Conservation (phyloP, 2,113 vertebrate genomes). For the Varanus komodoensis region DNA sequence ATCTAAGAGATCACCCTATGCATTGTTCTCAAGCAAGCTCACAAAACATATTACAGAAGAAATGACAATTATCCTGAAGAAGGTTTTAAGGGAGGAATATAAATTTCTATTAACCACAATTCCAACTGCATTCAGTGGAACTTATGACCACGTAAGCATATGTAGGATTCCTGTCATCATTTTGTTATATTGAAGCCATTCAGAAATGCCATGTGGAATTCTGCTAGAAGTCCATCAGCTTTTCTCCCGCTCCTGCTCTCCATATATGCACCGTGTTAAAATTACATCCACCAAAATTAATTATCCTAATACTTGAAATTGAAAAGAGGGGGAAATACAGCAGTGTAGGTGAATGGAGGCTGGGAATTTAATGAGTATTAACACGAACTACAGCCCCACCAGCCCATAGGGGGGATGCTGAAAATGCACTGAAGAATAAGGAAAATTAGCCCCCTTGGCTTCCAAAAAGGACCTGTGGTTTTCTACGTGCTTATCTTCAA, state of each 20-base stretch:
- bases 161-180: neutral
- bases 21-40: too few relatives aligned
- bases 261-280: neutral
- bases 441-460: neutral
- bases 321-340: neutral
- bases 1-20: too few relatives aligned
- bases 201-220: neutral
- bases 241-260: neutral
- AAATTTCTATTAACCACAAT: too few relatives aligned
- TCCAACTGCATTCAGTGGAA: neutral
- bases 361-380: neutral
- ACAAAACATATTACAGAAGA: too few relatives aligned
- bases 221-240: too few relatives aligned
- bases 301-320: neutral
- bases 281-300: neutral
- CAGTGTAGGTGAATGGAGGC: too few relatives aligned
- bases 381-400: too few relatives aligned
- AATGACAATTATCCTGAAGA: too few relatives aligned
- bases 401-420: neutral
- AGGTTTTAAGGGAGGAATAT: too few relatives aligned
- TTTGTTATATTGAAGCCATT: neutral
- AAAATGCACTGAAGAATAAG: neutral
- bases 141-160: too few relatives aligned
- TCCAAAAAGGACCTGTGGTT: constrained; percentile 5
- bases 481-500: neutral